These are phyloP conservation scores for Xenops minutus DNA, from an alignment of 2,797 vertebrate species.

Conservation along the genomic window DNA sequence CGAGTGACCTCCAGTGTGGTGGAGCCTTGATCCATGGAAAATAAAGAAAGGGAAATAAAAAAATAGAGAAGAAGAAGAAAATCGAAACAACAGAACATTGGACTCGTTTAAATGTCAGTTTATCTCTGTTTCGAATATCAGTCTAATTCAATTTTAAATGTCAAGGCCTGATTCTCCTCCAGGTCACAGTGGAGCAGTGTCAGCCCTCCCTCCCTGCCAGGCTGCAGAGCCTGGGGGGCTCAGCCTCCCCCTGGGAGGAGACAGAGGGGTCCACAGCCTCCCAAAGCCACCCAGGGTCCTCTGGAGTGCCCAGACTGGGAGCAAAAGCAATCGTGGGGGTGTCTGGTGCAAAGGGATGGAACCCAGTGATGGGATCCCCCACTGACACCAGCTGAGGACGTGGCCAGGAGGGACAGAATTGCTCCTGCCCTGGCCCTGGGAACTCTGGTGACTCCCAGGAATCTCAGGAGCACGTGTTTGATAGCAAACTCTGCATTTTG, in stretches of 20 bases:
- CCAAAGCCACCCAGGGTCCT: neutral
- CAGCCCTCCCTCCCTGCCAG: neutral
- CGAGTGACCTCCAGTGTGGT: neutral
- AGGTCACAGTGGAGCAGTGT: neutral
- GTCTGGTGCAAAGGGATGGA: fast-evolving
- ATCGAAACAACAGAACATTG: neutral
- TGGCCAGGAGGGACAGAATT: fast-evolving
- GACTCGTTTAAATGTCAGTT: constrained; percentile 1
- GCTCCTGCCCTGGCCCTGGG: fast-evolving
- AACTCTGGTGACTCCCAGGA: neutral
- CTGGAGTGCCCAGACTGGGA: neutral
- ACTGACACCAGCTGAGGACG: neutral
- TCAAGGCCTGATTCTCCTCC: neutral
- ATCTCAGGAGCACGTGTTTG: neutral
- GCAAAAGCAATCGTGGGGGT: neutral
- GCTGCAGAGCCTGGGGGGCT: neutral
- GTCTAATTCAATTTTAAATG: neutral
- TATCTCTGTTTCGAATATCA: constrained; percentile 6
- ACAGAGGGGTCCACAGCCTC: fast-evolving
- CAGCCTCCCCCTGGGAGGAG: neutral
- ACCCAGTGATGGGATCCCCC: fast-evolving
- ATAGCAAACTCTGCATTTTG: neutral
- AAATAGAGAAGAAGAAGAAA: neutral
- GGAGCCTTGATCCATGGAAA: neutral
- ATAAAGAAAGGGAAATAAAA: neutral